phyloP scores from a whole-genome alignment of 2,113 vertebrate species.

The Macheiramphus alcinus region DNA sequence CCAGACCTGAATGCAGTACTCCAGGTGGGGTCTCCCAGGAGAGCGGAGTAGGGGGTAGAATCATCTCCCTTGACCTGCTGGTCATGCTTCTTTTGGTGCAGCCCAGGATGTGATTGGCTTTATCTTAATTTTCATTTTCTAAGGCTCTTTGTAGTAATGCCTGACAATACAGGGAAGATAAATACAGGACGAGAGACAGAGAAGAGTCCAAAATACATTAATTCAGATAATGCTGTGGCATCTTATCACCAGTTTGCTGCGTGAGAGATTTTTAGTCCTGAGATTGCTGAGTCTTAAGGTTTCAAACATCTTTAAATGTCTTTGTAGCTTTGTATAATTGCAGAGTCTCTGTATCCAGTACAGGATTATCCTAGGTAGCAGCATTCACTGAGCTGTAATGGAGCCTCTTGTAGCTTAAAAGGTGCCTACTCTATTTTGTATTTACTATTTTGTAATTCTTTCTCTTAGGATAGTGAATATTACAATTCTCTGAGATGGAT shows the following conservation, averaged over 20 bases:
- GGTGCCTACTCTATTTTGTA: background rate
- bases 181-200: background rate
- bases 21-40: background rate
- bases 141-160: background rate
- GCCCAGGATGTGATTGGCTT: background rate
- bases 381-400: background rate
- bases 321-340: background rate
- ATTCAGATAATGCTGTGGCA: background rate
- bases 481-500: constrained; percentile 97
- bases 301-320: background rate
- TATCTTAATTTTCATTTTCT: background rate
- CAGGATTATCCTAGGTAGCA: background rate
- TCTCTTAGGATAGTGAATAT: constrained; percentile 91
- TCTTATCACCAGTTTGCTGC: background rate
- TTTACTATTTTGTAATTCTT: background rate
- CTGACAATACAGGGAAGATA: background rate
- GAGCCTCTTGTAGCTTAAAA: background rate
- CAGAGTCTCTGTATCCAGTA: background rate
- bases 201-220: background rate
- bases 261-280: background rate
- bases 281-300: background rate
- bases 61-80: background rate
- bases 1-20: no score
- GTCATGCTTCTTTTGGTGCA: background rate
- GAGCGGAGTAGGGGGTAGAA: background rate